Base-by-base conservation (phyloP, 2,113 vertebrate genomes). In the Gila orcuttii region DNA sequence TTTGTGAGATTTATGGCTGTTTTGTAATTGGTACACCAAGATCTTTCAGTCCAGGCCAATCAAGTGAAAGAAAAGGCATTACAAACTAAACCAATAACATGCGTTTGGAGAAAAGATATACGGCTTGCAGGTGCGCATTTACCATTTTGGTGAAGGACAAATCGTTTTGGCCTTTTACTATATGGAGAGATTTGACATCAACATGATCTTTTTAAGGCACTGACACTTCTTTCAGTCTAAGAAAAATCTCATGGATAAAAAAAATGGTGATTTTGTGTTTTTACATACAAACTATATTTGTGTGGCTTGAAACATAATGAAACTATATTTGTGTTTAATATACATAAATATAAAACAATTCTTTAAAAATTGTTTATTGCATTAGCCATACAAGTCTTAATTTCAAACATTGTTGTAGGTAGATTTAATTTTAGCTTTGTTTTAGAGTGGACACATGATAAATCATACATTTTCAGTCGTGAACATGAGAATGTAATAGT, bases 1-100 rank as follows among this genome's bases (percentile, higher is more conserved):
- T 64, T 50, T 21, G 17, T 42, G 42, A 82, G 80, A 82, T 68
- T 52, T 69, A 82, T 45, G 36, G 80, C n/a, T 66, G 80, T 71
- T 71, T 68, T 68, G 45, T 66, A 45, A 80, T 81, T 66, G 64
- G 60, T 66, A 45, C 79, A 10, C 15, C 36, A 62, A 79, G 57
- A 75, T 47, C 69, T 74, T 64, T n/a, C 23, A 55, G 75, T 68
- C 17, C 28, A 3, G 75, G 79, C 19, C 17, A 60, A 47, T 75
- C 73, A 75, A 50, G 73, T 15, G 73, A 82, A 82, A 13, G 47
- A 77, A 19, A 33, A 64, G 33, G 19, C 19, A 42, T 78, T 13
- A 31, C 47, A 15, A 80, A 80, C 4, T 6, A 45, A 60, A 62
- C 50, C 9, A 59, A 62, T 79, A 62, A 39, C 33, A 25, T 25